Evolutionary conservation across 2,888 invertebrate species (phyloP), one percentile per base, ranked within the genome.

Genomic region (Hylaea fasciaria): DNA sequence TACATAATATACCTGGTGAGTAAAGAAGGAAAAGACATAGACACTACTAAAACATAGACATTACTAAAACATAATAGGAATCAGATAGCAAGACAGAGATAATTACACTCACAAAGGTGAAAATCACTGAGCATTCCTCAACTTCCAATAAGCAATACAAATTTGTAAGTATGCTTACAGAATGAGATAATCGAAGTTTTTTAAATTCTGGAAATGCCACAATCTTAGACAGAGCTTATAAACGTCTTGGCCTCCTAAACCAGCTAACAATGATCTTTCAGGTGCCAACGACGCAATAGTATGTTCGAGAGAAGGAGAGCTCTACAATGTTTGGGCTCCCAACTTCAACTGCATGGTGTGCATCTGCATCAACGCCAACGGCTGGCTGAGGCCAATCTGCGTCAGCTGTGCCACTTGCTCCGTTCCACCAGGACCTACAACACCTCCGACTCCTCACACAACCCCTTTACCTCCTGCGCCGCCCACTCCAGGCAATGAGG

Each of bases 341-440:
- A 60, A 55, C 1, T 64, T 71, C 12, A 68, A 81, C 1, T 91
- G 90, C 63, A 56, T 85, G 17, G 75, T 89, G 2, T 91, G 90
- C 68, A 78, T 81, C 0, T 91, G 90, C 57, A 64, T 83, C 16
- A 72, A 68, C n/a, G 70, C 77, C 0, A 59, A 68, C 14, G 78
- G 78, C 0, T n/a, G 55, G 11, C 62, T 89, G 12, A 68, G 64
- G 37, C 77, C 87, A 0, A 74, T 83, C 0, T 90, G 90, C 61
- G 85, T 81, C 0, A 78, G 72, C 57, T 88, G 87, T 65, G 70
- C 71, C 35, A 78, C 74, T 0, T 87, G 87, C 43, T 44, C 48
- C 9, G 14, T 14, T 0, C 40, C 65, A n/a, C 22, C 57, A 50
- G 9, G 0, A 14, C 48, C 44, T 16, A 55, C 57, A 41, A 47